These are phyloP conservation scores for Tenthredo amoena DNA, from an alignment of 2,888 invertebrate genomes.

Conservation along the genomic window DNA sequence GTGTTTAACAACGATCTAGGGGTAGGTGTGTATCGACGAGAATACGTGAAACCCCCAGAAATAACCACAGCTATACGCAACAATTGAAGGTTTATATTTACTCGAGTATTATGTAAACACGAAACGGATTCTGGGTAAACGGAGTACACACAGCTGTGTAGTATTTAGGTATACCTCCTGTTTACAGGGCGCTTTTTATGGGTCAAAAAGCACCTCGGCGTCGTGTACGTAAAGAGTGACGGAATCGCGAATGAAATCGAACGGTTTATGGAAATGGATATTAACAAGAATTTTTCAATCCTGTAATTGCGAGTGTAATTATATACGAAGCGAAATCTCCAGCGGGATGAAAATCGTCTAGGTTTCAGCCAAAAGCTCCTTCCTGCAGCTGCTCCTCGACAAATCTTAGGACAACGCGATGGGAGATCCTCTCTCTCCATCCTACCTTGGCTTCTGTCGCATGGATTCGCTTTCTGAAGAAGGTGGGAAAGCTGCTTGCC, in stretches of 20 bases:
- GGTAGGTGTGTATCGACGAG: not conserved
- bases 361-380: conserved; percentile 7
- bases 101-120: not conserved
- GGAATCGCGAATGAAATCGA: not conserved
- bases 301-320: not conserved
- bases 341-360: not conserved
- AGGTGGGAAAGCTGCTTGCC: not conserved
- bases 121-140: conserved; percentile 8
- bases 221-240: not conserved
- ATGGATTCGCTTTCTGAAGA: conserved; percentile 12
- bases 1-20: not conserved
- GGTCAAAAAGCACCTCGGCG: not conserved
- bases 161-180: not conserved
- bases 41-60: not conserved
- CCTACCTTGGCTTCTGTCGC: not conserved
- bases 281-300: not conserved
- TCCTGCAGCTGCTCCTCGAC: conserved; percentile 27
- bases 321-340: not conserved
- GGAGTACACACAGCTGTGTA: not conserved
- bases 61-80: not conserved
- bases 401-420: conserved; percentile 13
- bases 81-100: not conserved
- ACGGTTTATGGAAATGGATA: too few species aligned
- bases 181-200: not conserved
- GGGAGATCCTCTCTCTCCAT: not conserved